These are phyloP conservation scores for Phalera bucephala DNA, from an alignment of 2,888 invertebrate genomes.

Conservation along the genomic window DNA sequence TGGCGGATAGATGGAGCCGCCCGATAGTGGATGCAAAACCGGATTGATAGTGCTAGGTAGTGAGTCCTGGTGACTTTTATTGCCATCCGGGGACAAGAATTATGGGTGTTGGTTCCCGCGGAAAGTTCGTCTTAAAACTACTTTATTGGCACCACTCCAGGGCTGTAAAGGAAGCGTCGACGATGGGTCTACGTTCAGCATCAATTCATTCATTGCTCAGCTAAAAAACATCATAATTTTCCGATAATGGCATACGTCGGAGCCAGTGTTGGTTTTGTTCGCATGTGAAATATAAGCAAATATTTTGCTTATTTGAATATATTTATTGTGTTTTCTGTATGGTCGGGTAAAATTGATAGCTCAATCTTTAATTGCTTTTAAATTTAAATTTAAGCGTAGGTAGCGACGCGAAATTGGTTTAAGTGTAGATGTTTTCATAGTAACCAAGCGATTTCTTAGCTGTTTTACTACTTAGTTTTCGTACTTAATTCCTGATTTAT, in stretches of 20 bases:
- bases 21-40: constrained; percentile 71
- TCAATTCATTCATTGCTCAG: constrained; percentile 70
- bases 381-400: no score
- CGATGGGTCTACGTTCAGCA: constrained; percentile 37
- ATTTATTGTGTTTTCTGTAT: no score
- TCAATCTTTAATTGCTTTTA: no score
- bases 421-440: no score
- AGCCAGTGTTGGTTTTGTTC: constrained; percentile 36
- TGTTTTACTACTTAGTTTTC: no score
- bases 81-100: constrained; percentile 57
- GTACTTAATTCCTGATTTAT: no score
- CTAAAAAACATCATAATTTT: constrained; percentile 72
- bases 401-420: no score
- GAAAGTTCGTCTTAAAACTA: constrained; percentile 65
- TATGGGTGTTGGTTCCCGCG: constrained; percentile 48
- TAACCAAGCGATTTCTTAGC: no score
- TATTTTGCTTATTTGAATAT: background rate
- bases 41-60: constrained; percentile 70
- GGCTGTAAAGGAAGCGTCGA: constrained; percentile 48
- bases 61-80: constrained; percentile 69
- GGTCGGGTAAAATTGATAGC: no score
- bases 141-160: constrained; percentile 75
- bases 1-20: constrained; percentile 50
- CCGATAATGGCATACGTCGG: constrained; percentile 58
- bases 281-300: constrained; percentile 13